Evolutionary conservation across 2,888 invertebrate species (phyloP).

Genomic region (Hermodice carunculata): DNA sequence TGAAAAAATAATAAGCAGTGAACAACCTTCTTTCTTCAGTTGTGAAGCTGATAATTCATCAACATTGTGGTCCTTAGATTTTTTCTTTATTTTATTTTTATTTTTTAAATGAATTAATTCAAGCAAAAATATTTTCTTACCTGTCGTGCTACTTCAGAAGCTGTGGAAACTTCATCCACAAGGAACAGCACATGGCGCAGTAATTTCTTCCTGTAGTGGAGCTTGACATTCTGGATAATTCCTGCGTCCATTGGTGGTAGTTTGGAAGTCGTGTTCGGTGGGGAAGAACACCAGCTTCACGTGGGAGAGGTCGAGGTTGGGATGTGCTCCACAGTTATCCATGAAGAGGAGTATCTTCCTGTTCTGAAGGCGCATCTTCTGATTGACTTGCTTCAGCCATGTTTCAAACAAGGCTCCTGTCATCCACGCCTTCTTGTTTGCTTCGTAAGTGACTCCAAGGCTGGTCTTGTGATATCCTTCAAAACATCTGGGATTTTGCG

Average conservation of each 20-base stretch:
- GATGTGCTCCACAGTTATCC: conserved; percentile 4
- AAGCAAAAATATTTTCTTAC: no score
- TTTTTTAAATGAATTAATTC: no score
- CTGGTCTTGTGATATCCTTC: neutral
- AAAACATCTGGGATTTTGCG: neutral
- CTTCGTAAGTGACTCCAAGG: neutral
- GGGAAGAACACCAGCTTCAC: conserved; percentile 7
- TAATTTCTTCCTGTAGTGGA: neutral
- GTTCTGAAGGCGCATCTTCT: neutral
- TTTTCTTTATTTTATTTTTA: no score
- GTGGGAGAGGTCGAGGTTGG: neutral
- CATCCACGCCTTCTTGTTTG: conserved; percentile 10
- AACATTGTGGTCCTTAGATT: no score
- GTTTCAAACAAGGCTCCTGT: neutral
- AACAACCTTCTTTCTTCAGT: no score
- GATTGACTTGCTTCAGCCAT: neutral
- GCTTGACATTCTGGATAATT: neutral
- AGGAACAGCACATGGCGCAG: neutral
- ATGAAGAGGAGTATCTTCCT: neutral
- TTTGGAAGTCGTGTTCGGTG: neutral
- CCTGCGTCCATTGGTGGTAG: conserved; percentile 7
- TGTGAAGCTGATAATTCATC: no score
- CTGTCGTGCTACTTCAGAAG: no score
- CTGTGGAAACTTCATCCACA: neutral
- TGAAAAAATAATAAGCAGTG: no score